phyloP scores from a whole-genome alignment of 2,888 invertebrate species.

The Teleogryllus oceanicus region DNA sequence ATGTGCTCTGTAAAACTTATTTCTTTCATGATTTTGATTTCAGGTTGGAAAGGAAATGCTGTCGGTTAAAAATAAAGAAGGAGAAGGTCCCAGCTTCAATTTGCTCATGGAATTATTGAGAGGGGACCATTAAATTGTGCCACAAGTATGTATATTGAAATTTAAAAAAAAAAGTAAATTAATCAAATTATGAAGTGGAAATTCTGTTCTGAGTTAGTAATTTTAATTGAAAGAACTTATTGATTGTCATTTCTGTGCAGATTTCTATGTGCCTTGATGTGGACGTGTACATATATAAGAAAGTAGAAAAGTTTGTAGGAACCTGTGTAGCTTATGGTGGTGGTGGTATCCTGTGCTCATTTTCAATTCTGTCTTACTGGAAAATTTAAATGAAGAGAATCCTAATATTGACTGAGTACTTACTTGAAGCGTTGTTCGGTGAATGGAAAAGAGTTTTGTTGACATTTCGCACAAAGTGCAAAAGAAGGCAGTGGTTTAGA shows the following conservation, averaged over 20 bases:
- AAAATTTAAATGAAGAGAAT: too few relatives aligned
- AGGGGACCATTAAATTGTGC: slow-evolving; percentile 73
- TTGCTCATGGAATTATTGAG: slow-evolving; percentile 91
- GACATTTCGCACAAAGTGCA: slow-evolving; percentile 22
- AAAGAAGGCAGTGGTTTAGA: slow-evolving; percentile 29
- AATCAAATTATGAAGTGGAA: too few relatives aligned
- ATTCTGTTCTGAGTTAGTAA: neutral
- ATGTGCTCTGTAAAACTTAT: too few relatives aligned
- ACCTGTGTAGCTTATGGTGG: slow-evolving; percentile 32
- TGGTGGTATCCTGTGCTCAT: slow-evolving; percentile 30
- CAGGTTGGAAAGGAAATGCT: slow-evolving; percentile 92
- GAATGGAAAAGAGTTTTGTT: neutral
- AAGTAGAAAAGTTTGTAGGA: slow-evolving; percentile 26
- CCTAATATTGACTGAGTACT: too few relatives aligned
- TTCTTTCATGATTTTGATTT: slow-evolving; percentile 41
- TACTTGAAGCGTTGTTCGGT: too few relatives aligned
- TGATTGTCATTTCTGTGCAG: slow-evolving; percentile 11
- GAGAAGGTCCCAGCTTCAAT: slow-evolving; percentile 86
- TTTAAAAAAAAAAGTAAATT: too few relatives aligned
- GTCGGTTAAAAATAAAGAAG: slow-evolving; percentile 79
- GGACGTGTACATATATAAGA: slow-evolving; percentile 21
- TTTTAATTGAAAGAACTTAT: neutral
- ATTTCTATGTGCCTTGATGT: slow-evolving; percentile 31
- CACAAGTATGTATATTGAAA: slow-evolving; percentile 30
- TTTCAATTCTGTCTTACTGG: slow-evolving; percentile 1